Percentiles rank a stretch among this genome's conserved stretches.
Evolutionary conservation across 1,140 invertebrate species (phyloP).

Genomic region (Achatina immaculata): DNA sequence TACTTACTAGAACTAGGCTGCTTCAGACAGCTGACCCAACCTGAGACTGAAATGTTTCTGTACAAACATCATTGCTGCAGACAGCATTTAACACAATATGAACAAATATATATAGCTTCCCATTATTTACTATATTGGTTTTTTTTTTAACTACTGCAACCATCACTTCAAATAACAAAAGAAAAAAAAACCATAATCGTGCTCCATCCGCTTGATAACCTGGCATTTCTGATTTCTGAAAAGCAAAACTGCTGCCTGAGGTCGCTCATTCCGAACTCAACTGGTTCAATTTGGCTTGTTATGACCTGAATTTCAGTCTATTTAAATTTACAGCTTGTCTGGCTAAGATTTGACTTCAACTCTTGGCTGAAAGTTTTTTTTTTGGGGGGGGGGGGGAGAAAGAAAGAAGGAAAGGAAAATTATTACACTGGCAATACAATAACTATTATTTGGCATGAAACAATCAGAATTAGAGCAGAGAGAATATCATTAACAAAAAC

Average conservation of each 20-base stretch:
- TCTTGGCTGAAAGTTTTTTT: constrained; percentile 39
- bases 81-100: neutral
- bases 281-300: neutral
- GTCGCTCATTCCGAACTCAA: neutral
- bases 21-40: constrained; percentile 32
- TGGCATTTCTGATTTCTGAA: neutral
- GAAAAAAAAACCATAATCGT: no score
- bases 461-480: no score
- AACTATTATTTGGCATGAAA: no score
- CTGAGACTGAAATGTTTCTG: neutral
- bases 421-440: no score
- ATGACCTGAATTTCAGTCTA: neutral
- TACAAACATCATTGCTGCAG: constrained; percentile 21
- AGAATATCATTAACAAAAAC: no score
- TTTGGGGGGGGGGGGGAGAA: no score
- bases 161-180: neutral
- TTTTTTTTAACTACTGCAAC: neutral
- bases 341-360: constrained; percentile 41
- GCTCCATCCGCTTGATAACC: neutral
- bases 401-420: no score
- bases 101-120: neutral
- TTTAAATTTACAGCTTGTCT: neutral
- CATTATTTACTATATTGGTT: no score
- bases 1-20: constrained; percentile 39
- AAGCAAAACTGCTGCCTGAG: constrained; percentile 23